A percentile compares a stretch with the other conserved stretches of the same genome.
These are phyloP conservation scores for Athalia circularis DNA, from an alignment of 2,888 invertebrate genomes.

Conservation along the genomic window DNA sequence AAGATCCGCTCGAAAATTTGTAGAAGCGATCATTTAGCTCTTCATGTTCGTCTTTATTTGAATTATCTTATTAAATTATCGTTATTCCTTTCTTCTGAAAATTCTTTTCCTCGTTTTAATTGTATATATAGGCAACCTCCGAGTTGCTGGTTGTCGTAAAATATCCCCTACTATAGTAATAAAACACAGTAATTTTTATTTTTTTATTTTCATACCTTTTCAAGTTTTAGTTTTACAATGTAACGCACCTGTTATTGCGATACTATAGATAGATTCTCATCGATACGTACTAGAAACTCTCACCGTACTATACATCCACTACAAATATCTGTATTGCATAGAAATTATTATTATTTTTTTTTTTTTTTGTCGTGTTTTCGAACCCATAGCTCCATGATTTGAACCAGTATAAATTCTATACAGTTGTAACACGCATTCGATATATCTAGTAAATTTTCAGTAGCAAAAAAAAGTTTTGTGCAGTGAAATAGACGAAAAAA, in stretches of 20 bases:
- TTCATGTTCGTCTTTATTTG: neutral
- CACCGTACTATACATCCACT: conserved; percentile 29
- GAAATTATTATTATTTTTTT: neutral
- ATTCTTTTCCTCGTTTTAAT: neutral
- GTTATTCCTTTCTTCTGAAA: neutral
- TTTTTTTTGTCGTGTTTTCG: too few species aligned
- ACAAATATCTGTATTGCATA: neutral
- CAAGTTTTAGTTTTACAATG: neutral
- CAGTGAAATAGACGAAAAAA: neutral
- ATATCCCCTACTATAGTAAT: too few species aligned
- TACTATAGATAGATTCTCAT: conserved; percentile 1
- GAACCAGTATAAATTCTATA: conserved; percentile 5
- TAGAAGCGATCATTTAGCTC: conserved; percentile 27
- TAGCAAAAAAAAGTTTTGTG: neutral
- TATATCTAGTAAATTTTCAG: neutral
- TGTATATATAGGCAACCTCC: too few species aligned
- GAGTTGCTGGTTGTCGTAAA: too few species aligned
- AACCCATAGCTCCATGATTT: too few species aligned
- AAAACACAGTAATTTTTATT: too few species aligned
- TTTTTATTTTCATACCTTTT: neutral
- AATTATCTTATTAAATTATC: conserved; percentile 15
- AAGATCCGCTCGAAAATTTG: conserved; percentile 30
- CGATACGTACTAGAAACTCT: conserved; percentile 34
- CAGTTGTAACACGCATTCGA: neutral
- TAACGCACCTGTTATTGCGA: neutral